These are phyloP conservation scores for Brachypodius melanocephalos DNA, from an alignment of 2,113 vertebrate genomes.

Conservation along the genomic window DNA sequence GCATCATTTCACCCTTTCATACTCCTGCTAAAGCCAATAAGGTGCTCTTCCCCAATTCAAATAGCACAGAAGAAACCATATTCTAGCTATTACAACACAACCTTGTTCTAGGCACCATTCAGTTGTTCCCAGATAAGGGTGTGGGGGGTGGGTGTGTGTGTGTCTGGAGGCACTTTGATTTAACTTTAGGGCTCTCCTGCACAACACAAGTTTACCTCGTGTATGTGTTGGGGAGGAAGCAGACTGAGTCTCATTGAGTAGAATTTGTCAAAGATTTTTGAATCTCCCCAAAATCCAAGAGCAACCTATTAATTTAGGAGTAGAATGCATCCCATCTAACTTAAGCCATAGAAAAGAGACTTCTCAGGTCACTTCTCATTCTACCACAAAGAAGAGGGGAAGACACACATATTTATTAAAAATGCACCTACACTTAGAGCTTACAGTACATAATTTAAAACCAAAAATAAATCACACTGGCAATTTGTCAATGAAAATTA, in stretches of 20 bases:
- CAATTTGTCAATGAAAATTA: not conserved
- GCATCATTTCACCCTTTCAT: not conserved
- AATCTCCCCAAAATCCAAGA: not conserved
- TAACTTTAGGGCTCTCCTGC: not conserved
- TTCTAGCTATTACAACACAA: not conserved
- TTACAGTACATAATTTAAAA: not conserved
- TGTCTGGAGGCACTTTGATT: not conserved
- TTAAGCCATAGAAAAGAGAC: not conserved
- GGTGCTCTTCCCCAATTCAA: not conserved
- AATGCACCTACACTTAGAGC: not conserved
- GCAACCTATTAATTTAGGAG: not conserved
- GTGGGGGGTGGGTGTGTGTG: too few species aligned
- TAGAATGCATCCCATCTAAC: not conserved
- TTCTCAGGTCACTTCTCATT: not conserved
- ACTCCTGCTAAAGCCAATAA: not conserved
- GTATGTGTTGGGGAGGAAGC: not conserved
- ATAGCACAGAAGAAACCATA: not conserved
- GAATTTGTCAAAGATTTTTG: not conserved
- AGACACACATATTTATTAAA: not conserved
- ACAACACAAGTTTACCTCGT: not conserved
- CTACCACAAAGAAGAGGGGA: not conserved
- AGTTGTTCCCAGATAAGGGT: fast-evolving
- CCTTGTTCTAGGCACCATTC: not conserved
- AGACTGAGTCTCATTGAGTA: not conserved
- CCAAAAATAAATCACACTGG: not conserved